Base-by-base conservation (phyloP, 2,888 invertebrate genomes). In the Caenorhabditis panamensis region DNA sequence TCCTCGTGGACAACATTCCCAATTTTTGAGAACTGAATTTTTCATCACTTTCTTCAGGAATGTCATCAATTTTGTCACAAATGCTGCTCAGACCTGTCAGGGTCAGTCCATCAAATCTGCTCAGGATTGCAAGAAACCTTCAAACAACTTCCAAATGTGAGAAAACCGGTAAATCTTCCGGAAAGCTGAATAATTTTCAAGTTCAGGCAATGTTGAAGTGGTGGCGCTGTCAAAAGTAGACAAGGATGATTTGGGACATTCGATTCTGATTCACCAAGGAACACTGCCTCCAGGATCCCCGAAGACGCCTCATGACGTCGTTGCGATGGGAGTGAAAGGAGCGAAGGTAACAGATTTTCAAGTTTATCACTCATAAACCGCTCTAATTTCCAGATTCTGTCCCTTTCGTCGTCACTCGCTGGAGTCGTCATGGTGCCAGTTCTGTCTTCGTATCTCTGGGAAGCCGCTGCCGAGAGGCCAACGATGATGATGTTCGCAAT, bases 401-500 rank as follows among this genome's bases (percentile, higher is more conserved):
- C 89, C 2, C 58, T 89, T 11, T 84, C 88, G 5, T 89, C 89
- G 6, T 88, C 88, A n/a, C 41, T 86, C 0, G 84, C 87, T 0
- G 90, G 90, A 53, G 83, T 82, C 5, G 83, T 87, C 0, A 89
- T 90, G 89, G 86, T 90, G 13, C 90, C 90, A 0, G 80, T 88
- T 1, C 79, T 90, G 13, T 87, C 88, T 0, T 84, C 83, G 16
- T 86, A 88, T 44, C 67, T 90, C 36, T 87, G 88, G 86, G 85
- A 86, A 47, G 86, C 84, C 0, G 89, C 90, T 0, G 75, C 85
- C 9, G 88, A 90, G 62, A 67, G 87, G 54, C 89, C 89, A 8
- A 68, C 79, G 0, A 80, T 87, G 67, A 86, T 88, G 87, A 59
- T 82, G 66, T 83, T 84, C 59, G 82, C 84, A 6, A 77, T 84